Evolutionary conservation across 2,113 vertebrate species (phyloP).

Genomic region (Rhinoptilus africanus): DNA sequence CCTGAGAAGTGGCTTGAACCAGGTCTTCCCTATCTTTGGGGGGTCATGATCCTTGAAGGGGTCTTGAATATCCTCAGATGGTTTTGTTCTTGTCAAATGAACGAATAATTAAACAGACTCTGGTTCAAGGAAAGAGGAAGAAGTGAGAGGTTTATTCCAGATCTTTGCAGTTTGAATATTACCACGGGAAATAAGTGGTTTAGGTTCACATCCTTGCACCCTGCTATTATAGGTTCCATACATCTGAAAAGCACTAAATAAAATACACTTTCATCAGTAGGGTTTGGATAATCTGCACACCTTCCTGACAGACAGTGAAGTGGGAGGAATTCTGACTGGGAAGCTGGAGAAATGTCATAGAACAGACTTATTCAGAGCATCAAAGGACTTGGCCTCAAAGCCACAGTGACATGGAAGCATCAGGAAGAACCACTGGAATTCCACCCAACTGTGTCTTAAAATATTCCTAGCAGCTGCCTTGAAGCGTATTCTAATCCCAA

Average conservation of each 20-base stretch:
- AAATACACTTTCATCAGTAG: neutral
- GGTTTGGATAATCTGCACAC: neutral
- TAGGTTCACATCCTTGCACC: neutral
- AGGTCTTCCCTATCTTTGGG: rapidly evolving
- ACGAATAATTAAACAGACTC: neutral
- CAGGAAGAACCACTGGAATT: neutral
- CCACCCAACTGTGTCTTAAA: neutral
- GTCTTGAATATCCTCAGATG: neutral
- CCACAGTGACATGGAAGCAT: neutral
- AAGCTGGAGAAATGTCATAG: neutral
- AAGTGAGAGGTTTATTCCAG: neutral
- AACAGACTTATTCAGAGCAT: neutral
- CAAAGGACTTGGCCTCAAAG: neutral
- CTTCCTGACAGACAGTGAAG: neutral
- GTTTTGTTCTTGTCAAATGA: neutral
- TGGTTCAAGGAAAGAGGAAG: neutral
- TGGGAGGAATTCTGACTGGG: neutral
- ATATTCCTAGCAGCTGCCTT: neutral
- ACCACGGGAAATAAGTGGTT: neutral
- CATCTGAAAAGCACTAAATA: neutral
- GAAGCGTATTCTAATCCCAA: neutral
- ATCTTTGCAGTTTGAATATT: neutral
- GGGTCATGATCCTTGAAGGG: neutral
- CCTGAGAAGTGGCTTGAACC: neutral
- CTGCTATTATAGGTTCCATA: neutral